Conservation (phyloP, 2,113 vertebrate species). For the Mirza zaza region DNA sequence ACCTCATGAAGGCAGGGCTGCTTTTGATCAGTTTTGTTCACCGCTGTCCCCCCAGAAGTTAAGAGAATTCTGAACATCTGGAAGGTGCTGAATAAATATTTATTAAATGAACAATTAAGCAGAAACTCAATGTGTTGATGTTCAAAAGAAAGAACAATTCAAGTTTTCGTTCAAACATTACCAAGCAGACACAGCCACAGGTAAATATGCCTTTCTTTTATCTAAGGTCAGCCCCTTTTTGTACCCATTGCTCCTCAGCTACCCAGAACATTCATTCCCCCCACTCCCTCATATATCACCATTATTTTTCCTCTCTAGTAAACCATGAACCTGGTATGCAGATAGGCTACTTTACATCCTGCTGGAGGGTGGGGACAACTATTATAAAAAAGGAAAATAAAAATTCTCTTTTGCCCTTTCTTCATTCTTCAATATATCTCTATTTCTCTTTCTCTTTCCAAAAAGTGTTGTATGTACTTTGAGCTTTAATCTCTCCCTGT, state of each 20-base stretch:
- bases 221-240: background rate
- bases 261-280: background rate
- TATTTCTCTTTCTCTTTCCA: background rate
- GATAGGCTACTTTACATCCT: background rate
- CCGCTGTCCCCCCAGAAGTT: rapidly evolving
- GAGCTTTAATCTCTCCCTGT: background rate
- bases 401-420: background rate
- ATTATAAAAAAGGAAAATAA: background rate
- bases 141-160: background rate
- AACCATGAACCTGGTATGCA: too few relatives aligned
- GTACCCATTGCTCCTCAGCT: background rate
- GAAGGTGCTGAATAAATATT: background rate
- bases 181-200: background rate
- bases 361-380: too few relatives aligned
- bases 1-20: background rate
- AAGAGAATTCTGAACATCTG: background rate
- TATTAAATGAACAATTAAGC: background rate
- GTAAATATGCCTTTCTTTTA: background rate
- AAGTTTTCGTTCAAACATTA: background rate
- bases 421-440: background rate
- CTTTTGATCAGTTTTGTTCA: background rate
- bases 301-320: background rate
- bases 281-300: rapidly evolving
- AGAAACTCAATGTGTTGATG: background rate
- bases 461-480: background rate